Conservation (phyloP, 2,888 invertebrate species). For the Athetis lepigone region DNA sequence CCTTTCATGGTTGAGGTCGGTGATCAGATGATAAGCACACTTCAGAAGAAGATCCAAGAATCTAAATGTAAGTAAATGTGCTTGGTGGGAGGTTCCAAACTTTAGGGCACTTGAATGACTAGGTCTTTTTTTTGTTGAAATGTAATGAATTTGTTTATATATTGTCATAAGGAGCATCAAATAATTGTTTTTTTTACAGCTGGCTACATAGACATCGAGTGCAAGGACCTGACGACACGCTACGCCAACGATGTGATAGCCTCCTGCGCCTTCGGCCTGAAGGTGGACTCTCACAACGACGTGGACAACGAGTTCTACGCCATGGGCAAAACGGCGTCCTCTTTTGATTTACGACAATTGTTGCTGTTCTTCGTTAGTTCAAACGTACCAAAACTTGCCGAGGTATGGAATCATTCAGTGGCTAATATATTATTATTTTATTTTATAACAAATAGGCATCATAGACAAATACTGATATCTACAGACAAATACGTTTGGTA, state of each 20-base stretch:
- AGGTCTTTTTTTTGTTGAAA: no score
- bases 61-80: conserved; percentile 69
- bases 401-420: no score
- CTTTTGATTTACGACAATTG: conserved; percentile 64
- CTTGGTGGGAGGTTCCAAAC: no score
- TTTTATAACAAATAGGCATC: not conserved
- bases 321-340: conserved; percentile 85
- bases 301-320: conserved; percentile 89
- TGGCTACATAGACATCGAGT: conserved; percentile 74
- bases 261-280: conserved; percentile 87
- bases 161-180: no score
- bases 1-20: conserved; percentile 84
- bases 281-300: conserved; percentile 89
- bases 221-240: conserved; percentile 83
- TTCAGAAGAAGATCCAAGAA: conserved; percentile 70
- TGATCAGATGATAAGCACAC: conserved; percentile 72
- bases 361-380: conserved; percentile 64
- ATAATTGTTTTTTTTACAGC: no score
- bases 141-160: no score
- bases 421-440: no score
- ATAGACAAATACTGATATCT: not conserved
- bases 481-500: not conserved
- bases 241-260: conserved; percentile 89
- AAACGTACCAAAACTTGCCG: conserved; percentile 64
- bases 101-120: no score